These are phyloP conservation scores for Macrocentrus cingulum DNA, from an alignment of 1,140 invertebrate genomes.

Conservation along the genomic window DNA sequence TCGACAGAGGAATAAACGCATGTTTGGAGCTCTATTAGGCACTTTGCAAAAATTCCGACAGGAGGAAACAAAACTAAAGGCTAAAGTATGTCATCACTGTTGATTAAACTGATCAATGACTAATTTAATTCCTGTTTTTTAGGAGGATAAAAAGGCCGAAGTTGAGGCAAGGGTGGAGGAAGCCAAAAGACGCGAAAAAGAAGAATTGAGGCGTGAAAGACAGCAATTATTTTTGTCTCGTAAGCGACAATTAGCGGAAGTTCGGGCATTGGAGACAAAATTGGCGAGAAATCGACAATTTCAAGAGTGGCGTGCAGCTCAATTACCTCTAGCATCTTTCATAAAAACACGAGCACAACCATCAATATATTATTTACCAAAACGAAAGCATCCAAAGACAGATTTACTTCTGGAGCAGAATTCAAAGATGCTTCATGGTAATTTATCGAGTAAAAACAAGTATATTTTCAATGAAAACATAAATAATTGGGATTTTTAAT, in stretches of 20 bases:
- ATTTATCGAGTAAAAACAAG: constrained; percentile 32
- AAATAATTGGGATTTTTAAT: constrained; percentile 18
- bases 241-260: constrained; percentile 84
- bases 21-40: constrained; percentile 93
- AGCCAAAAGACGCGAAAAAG: constrained; percentile 83
- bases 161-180: constrained; percentile 94
- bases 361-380: constrained; percentile 84
- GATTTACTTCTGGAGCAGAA: constrained; percentile 62
- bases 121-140: constrained; percentile 26
- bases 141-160: constrained; percentile 82
- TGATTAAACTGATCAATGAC: too few relatives aligned
- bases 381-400: constrained; percentile 65
- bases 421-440: constrained; percentile 64
- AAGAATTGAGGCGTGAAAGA: constrained; percentile 80
- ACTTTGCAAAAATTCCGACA: constrained; percentile 94
- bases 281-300: constrained; percentile 85
- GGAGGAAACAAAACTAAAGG: constrained; percentile 87
- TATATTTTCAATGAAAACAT: not conserved
- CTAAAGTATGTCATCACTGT: too few relatives aligned
- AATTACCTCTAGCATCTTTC: constrained; percentile 76
- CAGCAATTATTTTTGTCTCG: constrained; percentile 83
- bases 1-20: constrained; percentile 83
- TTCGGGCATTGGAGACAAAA: constrained; percentile 87
- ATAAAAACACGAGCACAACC: constrained; percentile 88
- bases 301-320: constrained; percentile 82